Conservation (phyloP, 2,888 invertebrate genomes). For the Zhengitettix transpicula region DNA sequence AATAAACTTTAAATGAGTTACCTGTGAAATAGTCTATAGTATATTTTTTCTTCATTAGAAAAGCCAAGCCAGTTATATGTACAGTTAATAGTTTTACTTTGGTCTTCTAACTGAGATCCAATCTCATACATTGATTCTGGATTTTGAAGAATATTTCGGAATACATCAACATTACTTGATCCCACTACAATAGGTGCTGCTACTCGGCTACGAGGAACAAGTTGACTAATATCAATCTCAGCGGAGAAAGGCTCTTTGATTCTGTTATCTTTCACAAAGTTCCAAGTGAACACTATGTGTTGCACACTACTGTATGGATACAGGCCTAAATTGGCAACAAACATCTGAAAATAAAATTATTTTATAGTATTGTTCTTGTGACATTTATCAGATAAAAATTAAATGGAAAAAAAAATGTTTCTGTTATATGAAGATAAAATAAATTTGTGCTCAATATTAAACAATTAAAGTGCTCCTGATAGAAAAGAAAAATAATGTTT, state of each 20-base stretch:
- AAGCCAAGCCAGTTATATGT: conserved; percentile 87
- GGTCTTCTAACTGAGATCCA: conserved; percentile 87
- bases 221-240: conserved; percentile 41
- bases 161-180: conserved; percentile 67
- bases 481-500: too few relatives aligned
- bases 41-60: conserved; percentile 53
- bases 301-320: conserved; percentile 77
- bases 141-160: conserved; percentile 82
- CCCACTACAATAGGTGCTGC: conserved; percentile 85
- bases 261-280: conserved; percentile 71
- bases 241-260: conserved; percentile 71
- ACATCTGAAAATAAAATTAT: conserved; percentile 22
- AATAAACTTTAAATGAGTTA: conserved; percentile 8
- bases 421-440: too few relatives aligned
- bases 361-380: neutral
- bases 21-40: conserved; percentile 54
- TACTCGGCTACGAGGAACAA: conserved; percentile 81
- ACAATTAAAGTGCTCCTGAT: too few relatives aligned
- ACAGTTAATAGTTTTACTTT: conserved; percentile 84
- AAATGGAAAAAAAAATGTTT: too few relatives aligned
- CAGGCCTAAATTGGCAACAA: conserved; percentile 72
- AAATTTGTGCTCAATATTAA: too few relatives aligned
- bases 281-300: conserved; percentile 67
- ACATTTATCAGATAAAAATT: too few relatives aligned
- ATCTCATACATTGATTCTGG: conserved; percentile 83